These are phyloP conservation scores for Phoebastria nigripes DNA, from an alignment of 2,797 vertebrate species.

Conservation along the genomic window DNA sequence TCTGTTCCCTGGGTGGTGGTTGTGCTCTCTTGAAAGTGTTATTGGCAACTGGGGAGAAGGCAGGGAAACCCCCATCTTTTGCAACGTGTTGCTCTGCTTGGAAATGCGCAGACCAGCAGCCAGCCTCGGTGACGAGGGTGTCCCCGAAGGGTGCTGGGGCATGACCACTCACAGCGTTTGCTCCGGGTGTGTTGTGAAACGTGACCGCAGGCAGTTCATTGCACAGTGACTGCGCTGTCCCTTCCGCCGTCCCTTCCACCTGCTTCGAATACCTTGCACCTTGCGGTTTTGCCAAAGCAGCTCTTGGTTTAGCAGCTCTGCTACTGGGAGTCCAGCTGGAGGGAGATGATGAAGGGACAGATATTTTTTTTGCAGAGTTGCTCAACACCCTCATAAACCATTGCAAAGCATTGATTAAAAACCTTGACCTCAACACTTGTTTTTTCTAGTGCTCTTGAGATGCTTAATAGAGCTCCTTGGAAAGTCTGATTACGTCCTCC, in stretches of 20 bases:
- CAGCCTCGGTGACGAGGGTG: not conserved
- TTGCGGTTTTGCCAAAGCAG: not conserved
- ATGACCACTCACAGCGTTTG: accelerated
- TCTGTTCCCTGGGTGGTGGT: not conserved
- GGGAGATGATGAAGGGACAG: not conserved
- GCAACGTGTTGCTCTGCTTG: not conserved
- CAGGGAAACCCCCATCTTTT: not conserved
- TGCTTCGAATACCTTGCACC: not conserved
- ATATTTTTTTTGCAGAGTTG: not conserved
- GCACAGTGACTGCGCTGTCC: accelerated
- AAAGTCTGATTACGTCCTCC: not conserved
- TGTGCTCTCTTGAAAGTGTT: not conserved
- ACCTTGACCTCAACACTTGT: not conserved
- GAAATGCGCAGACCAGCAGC: not conserved
- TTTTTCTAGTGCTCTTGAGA: not conserved
- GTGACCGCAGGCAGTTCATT: not conserved
- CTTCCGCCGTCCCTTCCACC: not conserved
- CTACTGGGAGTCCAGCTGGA: not conserved
- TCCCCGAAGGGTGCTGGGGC: not conserved
- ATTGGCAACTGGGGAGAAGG: not conserved
- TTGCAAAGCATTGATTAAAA: not conserved
- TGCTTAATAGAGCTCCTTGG: not conserved
- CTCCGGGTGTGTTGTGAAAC: not conserved
- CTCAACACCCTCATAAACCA: not conserved
- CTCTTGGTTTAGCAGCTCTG: not conserved